These are phyloP conservation scores for Pipra filicauda DNA, from an alignment of 2,113 vertebrate genomes.

Conservation along the genomic window DNA sequence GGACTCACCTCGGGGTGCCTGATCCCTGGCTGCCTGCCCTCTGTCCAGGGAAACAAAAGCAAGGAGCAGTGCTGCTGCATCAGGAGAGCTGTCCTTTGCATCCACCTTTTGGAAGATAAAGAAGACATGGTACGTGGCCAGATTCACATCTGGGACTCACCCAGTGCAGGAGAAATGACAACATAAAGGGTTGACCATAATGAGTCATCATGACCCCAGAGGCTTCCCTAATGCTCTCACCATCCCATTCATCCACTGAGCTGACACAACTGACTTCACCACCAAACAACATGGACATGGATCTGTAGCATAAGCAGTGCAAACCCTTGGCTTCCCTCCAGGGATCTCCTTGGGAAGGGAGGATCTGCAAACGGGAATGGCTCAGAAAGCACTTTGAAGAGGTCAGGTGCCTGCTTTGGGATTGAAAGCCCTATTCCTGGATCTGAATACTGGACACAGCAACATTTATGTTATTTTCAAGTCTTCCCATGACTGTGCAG, in stretches of 20 bases:
- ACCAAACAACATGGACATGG: rapidly evolving
- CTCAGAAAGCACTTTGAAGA: background rate
- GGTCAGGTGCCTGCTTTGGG: background rate
- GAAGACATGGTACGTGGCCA: rapidly evolving
- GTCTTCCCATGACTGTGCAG: background rate
- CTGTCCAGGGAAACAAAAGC: background rate
- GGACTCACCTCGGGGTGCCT: background rate
- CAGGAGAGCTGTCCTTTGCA: background rate
- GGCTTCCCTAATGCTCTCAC: background rate
- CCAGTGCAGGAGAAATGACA: background rate
- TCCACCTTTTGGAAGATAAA: background rate
- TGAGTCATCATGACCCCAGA: background rate
- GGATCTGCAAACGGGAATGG: background rate
- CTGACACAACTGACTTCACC: background rate
- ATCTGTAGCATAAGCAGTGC: background rate
- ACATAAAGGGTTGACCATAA: background rate
- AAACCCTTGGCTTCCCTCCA: background rate
- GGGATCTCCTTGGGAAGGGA: background rate
- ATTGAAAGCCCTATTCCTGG: background rate
- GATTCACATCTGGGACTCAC: background rate
- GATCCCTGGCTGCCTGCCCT: background rate
- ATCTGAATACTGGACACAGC: background rate
- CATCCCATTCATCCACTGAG: background rate
- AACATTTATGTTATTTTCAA: background rate
- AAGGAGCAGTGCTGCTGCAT: background rate